Evolutionary conservation across 2,797 vertebrate genomes (phyloP), one percentile per base, ranked within the genome.

Genomic region (Serranus cabrilla): DNA sequence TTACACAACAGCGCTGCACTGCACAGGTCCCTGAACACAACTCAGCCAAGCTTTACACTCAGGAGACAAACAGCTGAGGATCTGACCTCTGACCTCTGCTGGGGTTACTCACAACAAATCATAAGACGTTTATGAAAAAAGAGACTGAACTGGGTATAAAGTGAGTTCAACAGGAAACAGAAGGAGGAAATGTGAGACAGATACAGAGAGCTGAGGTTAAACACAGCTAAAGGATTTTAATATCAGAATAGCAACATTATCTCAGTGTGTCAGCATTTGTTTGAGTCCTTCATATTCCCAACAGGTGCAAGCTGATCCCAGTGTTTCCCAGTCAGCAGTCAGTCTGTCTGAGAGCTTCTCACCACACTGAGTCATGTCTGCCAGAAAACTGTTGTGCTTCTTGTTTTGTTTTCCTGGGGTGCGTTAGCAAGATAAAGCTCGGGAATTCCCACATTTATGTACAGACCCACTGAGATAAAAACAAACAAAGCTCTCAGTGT

Each of bases 231-330:
- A 60, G 13, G 42, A 54, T 13, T 50, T 46, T 8, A 11, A 75
- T 43, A 25, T 65, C 37, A 23, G 18, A 34, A 8, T 23, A 39
- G 46, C 16, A 47, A 45, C 25, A n/a, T 54, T 25, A 42, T 11
- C 49, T 70, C 14, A 40, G 40, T 31, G 42, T 68, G 1, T n/a
- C 56, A 42, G 46, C 18, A 37, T 76, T 73, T 79, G 49, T 74
- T 54, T 43, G 43, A 59, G 49, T 70, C 50, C 47, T 64, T 64
- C 61, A 18, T 39, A 52, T 49, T 37, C 12, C 64, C 54, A 73
- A 59, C 73, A 87, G 80, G 71, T 85, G 80, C 55, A 71, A 84
- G 40, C 68, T 68, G 66, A 71, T 51, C 39, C n/a, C n/a, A 51
- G 40, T 3, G 23, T 76, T 71, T 76, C 47, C 66, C 27, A 76